A percentile compares a stretch with the other conserved stretches of the same genome.
These are phyloP conservation scores for Vulpes lagopus DNA, from an alignment of 2,113 vertebrate species.

Conservation along the genomic window DNA sequence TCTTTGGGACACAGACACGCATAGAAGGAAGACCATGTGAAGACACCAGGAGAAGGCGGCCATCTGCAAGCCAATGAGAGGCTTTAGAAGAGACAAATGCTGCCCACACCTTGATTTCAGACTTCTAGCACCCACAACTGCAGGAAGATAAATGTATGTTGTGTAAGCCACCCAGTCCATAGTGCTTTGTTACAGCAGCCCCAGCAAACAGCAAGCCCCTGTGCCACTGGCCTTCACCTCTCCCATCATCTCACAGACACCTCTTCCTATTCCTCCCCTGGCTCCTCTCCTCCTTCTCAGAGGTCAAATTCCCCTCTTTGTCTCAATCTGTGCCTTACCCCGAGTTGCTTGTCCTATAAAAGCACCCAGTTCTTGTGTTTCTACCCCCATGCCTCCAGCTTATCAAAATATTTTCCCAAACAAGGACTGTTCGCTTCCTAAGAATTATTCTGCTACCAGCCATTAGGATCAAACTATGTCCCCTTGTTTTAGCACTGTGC, in stretches of 20 bases:
- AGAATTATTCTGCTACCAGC: background rate
- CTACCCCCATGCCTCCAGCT: background rate
- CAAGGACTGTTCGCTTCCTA: background rate
- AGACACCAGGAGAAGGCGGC: background rate
- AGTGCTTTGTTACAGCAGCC: background rate
- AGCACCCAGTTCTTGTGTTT: background rate
- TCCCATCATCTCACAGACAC: background rate
- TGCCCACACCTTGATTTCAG: background rate
- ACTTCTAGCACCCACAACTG: background rate
- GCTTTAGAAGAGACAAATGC: background rate
- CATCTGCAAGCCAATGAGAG: background rate
- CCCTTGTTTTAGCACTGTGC: background rate
- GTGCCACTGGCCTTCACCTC: background rate
- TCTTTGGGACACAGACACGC: background rate
- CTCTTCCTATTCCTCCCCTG: background rate
- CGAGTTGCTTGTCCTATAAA: background rate
- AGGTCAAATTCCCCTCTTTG: background rate
- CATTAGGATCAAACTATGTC: background rate
- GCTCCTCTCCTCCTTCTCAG: background rate
- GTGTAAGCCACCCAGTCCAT: background rate
- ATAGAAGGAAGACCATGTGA: background rate
- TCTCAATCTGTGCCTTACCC: background rate
- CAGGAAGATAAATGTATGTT: background rate
- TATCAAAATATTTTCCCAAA: conserved; percentile 9
- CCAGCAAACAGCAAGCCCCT: background rate